Conservation (phyloP, 2,888 invertebrate genomes). For the Idaea aversata region DNA sequence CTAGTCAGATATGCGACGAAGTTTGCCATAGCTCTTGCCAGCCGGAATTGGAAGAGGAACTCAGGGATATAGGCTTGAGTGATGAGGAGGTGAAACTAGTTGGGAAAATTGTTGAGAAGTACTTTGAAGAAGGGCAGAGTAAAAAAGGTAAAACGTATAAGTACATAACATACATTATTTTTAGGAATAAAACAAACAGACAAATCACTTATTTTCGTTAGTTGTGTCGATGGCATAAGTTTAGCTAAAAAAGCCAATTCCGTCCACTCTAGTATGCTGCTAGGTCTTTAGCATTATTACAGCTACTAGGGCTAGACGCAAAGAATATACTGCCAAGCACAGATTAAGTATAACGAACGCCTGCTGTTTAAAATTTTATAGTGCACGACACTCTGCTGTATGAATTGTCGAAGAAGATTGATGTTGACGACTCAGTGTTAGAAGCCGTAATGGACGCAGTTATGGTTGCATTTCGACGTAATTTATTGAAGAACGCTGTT, state of each 20-base stretch:
- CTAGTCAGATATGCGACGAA: background rate
- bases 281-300: no score
- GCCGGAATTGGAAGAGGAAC: background rate
- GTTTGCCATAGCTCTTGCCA: background rate
- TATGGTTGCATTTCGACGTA: background rate
- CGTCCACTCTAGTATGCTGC: no score
- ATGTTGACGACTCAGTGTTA: background rate
- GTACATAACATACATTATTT: background rate
- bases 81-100: background rate
- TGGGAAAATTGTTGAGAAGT: background rate
- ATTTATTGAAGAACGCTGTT: background rate
- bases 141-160: background rate
- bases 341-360: no score
- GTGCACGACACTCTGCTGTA: background rate
- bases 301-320: no score
- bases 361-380: background rate
- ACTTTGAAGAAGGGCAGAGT: background rate
- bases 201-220: no score
- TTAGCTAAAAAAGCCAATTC: no score
- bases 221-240: no score
- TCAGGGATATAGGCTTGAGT: background rate
- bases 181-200: no score
- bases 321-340: no score
- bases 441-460: background rate
- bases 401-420: background rate